Evolutionary conservation across 1,140 invertebrate genomes (phyloP).

Genomic region (Trissolcus basalis): DNA sequence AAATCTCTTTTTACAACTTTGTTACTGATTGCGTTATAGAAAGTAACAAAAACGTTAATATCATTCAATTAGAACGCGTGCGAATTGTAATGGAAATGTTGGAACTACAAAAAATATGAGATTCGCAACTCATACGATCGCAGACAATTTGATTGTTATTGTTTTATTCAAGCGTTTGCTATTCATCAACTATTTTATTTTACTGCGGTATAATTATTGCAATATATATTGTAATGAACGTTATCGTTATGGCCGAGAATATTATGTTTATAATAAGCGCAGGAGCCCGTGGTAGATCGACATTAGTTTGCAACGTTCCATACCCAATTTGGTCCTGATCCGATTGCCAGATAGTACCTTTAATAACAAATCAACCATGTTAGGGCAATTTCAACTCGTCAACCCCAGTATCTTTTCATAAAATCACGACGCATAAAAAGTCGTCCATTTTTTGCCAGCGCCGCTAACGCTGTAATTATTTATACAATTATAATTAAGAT

Average conservation of each 20-base stretch:
- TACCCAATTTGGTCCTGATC: conserved; percentile 45
- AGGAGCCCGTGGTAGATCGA: conserved; percentile 15
- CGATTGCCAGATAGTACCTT: conserved; percentile 41
- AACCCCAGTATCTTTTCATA: conserved; percentile 32
- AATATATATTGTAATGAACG: conserved; percentile 8
- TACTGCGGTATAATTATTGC: conserved; percentile 14
- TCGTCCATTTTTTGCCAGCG: conserved; percentile 11
- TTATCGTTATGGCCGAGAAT: conserved; percentile 10
- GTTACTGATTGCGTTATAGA: not conserved
- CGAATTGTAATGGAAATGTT: not conserved
- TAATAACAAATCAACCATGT: conserved; percentile 49
- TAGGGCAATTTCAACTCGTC: conserved; percentile 38
- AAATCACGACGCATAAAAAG: conserved; percentile 29
- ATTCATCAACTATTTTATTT: not conserved
- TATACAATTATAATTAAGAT: conserved; percentile 27
- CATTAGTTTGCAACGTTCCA: conserved; percentile 40
- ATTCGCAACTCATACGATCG: no score
- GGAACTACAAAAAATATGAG: no score
- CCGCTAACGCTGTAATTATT: conserved; percentile 15
- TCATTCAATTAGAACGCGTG: conserved; percentile 16
- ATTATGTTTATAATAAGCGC: conserved; percentile 35
- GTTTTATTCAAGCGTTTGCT: not conserved
- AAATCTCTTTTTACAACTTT: not conserved
- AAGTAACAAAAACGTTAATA: conserved; percentile 3
- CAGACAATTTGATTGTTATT: not conserved